These are phyloP conservation scores for Tragelaphus buxtoni DNA, from an alignment of 2,113 vertebrate genomes.

Conservation along the genomic window DNA sequence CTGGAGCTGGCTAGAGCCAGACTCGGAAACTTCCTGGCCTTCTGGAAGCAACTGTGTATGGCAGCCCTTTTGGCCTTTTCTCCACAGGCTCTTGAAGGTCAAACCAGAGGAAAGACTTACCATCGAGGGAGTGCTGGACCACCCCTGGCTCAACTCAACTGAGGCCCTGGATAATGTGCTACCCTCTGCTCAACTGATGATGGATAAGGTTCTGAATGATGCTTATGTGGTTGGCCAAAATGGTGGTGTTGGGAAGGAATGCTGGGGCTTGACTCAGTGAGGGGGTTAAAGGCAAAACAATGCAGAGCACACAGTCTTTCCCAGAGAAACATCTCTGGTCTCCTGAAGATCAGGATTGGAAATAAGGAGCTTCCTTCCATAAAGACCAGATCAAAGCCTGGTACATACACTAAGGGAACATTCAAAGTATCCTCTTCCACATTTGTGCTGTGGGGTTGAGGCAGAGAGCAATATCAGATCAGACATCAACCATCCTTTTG, in stretches of 20 bases:
- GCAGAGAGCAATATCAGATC: background rate
- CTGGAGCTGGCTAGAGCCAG: background rate
- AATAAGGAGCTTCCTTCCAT: conserved; percentile 5
- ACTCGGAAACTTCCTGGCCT: background rate
- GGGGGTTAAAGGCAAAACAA: background rate
- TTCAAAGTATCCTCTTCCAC: background rate
- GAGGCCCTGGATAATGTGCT: conserved; percentile 98
- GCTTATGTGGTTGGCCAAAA: conserved; percentile 1
- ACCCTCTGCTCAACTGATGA: conserved; percentile 98
- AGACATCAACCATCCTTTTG: background rate
- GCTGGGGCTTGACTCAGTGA: background rate
- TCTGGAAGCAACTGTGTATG: background rate
- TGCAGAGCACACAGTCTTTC: background rate
- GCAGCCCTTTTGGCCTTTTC: conserved; percentile 35
- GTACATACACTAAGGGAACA: background rate
- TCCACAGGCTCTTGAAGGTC: conserved; percentile 93
- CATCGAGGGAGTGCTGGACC: conserved; percentile 94
- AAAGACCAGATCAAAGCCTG: background rate
- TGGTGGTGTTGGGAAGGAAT: conserved; percentile 5
- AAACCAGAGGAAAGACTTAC: conserved; percentile 98
- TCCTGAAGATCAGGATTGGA: background rate
- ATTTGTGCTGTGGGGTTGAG: background rate
- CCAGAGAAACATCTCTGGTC: background rate
- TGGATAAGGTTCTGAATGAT: conserved; percentile 93
- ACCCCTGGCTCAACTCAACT: conserved; percentile 98